phyloP scores from a whole-genome alignment of 2,113 vertebrate species.

The Lamprotornis superbus region DNA sequence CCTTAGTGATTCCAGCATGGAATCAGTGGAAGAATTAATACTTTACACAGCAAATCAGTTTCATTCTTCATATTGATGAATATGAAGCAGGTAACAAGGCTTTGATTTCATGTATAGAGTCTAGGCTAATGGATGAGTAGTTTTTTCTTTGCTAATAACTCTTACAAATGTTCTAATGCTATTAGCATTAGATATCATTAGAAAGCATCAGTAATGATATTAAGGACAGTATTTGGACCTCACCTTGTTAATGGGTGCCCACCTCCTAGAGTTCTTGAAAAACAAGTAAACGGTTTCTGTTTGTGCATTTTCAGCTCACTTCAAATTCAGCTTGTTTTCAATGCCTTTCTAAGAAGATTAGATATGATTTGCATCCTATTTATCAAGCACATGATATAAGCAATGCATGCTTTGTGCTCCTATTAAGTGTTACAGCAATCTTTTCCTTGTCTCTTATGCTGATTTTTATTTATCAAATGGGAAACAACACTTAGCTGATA shows the following conservation, averaged over 20 bases:
- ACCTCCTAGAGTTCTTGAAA: not conserved
- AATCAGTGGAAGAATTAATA: not conserved
- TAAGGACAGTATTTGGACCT: not conserved
- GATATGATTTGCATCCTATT: not conserved
- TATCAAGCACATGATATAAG: not conserved
- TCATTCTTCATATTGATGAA: not conserved
- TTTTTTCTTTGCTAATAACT: not conserved
- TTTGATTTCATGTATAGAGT: not conserved
- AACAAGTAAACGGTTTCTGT: not conserved
- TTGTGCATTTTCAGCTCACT: not conserved
- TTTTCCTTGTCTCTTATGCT: constrained; percentile 4
- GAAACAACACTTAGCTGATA: not conserved
- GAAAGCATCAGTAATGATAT: not conserved
- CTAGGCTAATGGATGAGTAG: not conserved
- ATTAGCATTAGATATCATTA: not conserved
- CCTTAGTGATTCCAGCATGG: not conserved
- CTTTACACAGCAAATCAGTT: not conserved
- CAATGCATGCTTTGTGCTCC: not conserved
- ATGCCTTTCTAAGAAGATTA: not conserved
- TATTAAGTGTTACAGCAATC: not conserved
- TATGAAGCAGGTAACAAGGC: not conserved
- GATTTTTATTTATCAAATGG: not conserved
- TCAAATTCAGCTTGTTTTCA: not conserved
- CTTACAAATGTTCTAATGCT: not conserved
- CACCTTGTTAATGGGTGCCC: not conserved